Conservation (phyloP, 1,140 invertebrate genomes). For the Homarus americanus region DNA sequence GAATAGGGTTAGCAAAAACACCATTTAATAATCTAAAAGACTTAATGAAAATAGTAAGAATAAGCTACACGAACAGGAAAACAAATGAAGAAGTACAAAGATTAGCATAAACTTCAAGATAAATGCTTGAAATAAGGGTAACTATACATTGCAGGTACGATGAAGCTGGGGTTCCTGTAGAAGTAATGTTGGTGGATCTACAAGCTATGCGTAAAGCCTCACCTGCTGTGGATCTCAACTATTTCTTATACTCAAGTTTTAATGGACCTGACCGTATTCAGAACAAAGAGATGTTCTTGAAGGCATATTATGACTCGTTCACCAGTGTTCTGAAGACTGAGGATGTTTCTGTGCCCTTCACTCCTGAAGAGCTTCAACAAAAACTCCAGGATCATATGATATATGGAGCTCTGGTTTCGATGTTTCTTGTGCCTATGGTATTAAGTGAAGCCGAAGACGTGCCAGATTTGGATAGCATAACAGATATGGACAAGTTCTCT, state of each 20-base stretch:
- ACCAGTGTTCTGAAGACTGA: background rate
- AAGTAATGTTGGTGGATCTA: constrained; percentile 50
- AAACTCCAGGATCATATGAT: constrained; percentile 1
- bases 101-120: too few relatives aligned
- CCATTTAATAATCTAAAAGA: too few relatives aligned
- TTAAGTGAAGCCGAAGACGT: background rate
- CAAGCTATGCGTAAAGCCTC: background rate
- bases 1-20: too few relatives aligned
- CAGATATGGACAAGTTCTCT: background rate
- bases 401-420: background rate
- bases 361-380: background rate
- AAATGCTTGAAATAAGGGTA: too few relatives aligned
- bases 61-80: too few relatives aligned
- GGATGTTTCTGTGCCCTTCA: constrained; percentile 6
- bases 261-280: background rate
- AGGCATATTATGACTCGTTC: background rate
- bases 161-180: constrained; percentile 9
- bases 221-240: constrained; percentile 26
- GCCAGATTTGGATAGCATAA: background rate
- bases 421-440: background rate
- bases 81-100: too few relatives aligned
- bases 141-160: background rate
- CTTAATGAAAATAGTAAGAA: too few relatives aligned
- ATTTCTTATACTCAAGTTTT: constrained; percentile 32
- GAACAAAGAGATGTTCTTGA: background rate